Evolutionary conservation across 2,113 vertebrate genomes (phyloP).

Genomic region (Campylomormyrus tamandua): DNA sequence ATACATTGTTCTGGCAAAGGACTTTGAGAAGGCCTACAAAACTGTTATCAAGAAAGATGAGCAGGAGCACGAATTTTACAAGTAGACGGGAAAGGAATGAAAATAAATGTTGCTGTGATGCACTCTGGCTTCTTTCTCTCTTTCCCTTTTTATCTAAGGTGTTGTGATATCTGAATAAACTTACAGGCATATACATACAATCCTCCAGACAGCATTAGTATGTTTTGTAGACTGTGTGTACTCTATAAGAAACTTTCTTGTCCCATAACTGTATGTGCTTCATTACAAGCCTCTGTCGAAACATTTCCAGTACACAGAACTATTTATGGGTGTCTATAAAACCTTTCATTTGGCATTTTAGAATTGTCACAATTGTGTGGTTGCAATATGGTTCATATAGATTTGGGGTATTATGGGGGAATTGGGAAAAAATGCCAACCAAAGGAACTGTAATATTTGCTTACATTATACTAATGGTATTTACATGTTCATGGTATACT

Average conservation of each 20-base stretch:
- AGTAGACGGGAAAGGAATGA: constrained; percentile 54
- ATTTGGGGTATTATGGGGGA: neutral
- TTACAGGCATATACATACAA: neutral
- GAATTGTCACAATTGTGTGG: neutral
- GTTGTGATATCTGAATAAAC: neutral
- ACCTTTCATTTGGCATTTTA: neutral
- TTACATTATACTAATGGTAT: neutral
- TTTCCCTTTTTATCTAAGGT: neutral
- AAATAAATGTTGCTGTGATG: neutral
- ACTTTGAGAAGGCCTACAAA: constrained; percentile 92
- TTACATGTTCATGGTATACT: neutral
- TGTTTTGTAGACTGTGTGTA: neutral
- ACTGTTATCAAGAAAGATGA: constrained; percentile 92
- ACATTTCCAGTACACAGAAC: neutral
- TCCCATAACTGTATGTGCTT: neutral
- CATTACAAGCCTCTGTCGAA: neutral
- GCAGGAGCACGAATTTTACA: constrained; percentile 94
- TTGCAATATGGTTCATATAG: neutral
- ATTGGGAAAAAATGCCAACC: neutral
- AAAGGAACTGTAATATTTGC: neutral
- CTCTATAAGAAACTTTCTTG: neutral
- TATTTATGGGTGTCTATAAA: neutral
- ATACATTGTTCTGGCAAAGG: constrained; percentile 88
- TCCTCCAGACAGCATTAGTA: neutral
- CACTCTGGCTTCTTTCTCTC: neutral